These are phyloP conservation scores for Ceratoteleas bidentatus DNA, from an alignment of 1,140 invertebrate genomes.

Conservation along the genomic window DNA sequence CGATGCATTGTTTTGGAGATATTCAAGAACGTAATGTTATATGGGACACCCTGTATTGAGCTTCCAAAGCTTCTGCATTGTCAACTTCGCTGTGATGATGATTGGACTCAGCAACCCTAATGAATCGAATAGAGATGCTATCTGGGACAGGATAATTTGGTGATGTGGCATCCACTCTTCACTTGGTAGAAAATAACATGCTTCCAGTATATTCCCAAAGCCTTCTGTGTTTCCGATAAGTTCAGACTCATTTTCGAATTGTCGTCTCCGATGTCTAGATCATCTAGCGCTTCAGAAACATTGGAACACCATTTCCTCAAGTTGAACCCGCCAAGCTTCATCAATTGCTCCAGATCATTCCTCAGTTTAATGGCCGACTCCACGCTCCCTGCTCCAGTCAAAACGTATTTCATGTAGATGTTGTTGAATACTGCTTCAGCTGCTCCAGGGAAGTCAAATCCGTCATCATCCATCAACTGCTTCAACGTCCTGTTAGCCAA, in stretches of 20 bases:
- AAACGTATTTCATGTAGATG: conserved; percentile 59
- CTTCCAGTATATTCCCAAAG: too few relatives aligned
- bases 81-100: too few relatives aligned
- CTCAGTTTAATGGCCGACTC: conserved; percentile 67
- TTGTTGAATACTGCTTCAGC: conserved; percentile 42
- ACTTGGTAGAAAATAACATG: too few relatives aligned
- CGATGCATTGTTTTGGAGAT: too few relatives aligned
- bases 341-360: conserved; percentile 56
- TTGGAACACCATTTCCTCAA: conserved; percentile 74
- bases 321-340: conserved; percentile 64
- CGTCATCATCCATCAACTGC: not conserved
- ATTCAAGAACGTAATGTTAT: too few relatives aligned
- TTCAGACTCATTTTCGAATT: not conserved
- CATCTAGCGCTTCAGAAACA: conserved; percentile 18
- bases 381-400: conserved; percentile 45
- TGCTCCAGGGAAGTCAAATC: not conserved
- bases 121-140: too few relatives aligned
- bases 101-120: too few relatives aligned
- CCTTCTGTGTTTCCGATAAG: not conserved
- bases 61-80: too few relatives aligned
- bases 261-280: not conserved
- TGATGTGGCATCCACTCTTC: too few relatives aligned
- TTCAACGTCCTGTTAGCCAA: not conserved
- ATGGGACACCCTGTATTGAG: too few relatives aligned
- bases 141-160: too few relatives aligned